Evolutionary conservation across 2,888 invertebrate species (phyloP).

Genomic region (Penaeus monodon): DNA sequence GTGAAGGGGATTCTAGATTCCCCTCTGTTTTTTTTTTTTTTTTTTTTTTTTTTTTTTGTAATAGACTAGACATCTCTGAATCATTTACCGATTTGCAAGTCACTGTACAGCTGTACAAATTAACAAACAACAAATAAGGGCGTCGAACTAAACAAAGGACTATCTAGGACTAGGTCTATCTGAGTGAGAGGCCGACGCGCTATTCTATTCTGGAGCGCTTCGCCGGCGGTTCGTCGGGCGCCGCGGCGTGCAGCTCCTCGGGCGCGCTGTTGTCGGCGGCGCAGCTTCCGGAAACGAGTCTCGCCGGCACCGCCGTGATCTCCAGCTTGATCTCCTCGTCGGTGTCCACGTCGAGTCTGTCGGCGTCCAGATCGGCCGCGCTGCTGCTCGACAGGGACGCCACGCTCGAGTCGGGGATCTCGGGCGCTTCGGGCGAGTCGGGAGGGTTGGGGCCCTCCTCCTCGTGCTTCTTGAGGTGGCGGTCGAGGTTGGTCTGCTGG

Average conservation of each 20-base stretch:
- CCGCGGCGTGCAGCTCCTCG: background rate
- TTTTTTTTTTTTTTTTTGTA: too few relatives aligned
- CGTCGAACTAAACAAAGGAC: too few relatives aligned
- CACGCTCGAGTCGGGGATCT: slow-evolving; percentile 54
- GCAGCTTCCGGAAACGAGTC: background rate
- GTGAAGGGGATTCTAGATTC: too few relatives aligned
- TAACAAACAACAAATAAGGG: too few relatives aligned
- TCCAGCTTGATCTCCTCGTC: slow-evolving; percentile 23
- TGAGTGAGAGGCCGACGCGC: background rate
- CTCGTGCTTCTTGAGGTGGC: slow-evolving; percentile 97
- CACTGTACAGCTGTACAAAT: too few relatives aligned
- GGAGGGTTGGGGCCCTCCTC: slow-evolving; percentile 70
- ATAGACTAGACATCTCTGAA: too few relatives aligned
- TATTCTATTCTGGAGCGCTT: slow-evolving; percentile 36
- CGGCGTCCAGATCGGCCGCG: slow-evolving; percentile 41
- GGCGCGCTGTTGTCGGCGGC: background rate
- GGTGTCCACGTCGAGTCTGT: slow-evolving; percentile 28
- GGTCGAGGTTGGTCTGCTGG: slow-evolving; percentile 98
- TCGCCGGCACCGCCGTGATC: background rate
- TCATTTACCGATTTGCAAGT: too few relatives aligned
- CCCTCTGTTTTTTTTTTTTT: too few relatives aligned
- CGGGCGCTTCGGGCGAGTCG: slow-evolving; percentile 60
- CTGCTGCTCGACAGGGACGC: slow-evolving; percentile 66
- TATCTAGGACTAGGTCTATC: too few relatives aligned
- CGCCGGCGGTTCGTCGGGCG: background rate